Evolutionary conservation across 2,888 invertebrate species (phyloP).

Genomic region (Lithosia quadra): DNA sequence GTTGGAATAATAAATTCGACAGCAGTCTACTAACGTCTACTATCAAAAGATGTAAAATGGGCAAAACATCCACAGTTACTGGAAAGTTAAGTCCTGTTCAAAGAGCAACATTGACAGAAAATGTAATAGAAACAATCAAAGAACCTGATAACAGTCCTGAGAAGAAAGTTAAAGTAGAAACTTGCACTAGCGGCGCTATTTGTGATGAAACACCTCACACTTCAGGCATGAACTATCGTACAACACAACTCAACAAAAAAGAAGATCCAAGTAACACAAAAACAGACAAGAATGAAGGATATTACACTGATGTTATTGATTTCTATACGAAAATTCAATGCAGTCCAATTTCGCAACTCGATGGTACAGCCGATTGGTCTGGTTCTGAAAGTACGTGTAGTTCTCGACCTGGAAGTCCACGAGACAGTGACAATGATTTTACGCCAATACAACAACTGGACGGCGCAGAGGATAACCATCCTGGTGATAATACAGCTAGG

Average conservation of each 20-base stretch:
- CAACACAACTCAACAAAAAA: slow-evolving; percentile 77
- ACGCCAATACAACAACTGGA: slow-evolving; percentile 89
- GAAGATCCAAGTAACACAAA: slow-evolving; percentile 71
- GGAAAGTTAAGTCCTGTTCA: slow-evolving; percentile 80
- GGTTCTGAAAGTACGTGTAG: slow-evolving; percentile 85
- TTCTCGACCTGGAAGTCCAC: slow-evolving; percentile 79
- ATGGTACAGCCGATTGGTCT: slow-evolving; percentile 90
- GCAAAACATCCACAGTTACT: slow-evolving; percentile 77
- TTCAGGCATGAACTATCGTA: slow-evolving; percentile 79
- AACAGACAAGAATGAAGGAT: slow-evolving; percentile 77
- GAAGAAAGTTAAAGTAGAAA: slow-evolving; percentile 74
- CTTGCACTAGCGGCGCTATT: slow-evolving; percentile 60
- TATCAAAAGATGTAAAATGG: slow-evolving; percentile 90
- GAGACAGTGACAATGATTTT: slow-evolving; percentile 73
- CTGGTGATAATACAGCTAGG: slow-evolving; percentile 70
- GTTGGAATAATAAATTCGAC: slow-evolving; percentile 91
- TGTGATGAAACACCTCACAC: slow-evolving; percentile 78
- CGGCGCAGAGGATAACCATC: slow-evolving; percentile 89
- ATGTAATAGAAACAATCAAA: slow-evolving; percentile 73
- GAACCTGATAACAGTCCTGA: slow-evolving; percentile 66
- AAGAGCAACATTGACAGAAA: slow-evolving; percentile 67
- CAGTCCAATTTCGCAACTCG: slow-evolving; percentile 89
- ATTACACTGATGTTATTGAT: slow-evolving; percentile 83
- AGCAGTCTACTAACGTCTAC: slow-evolving; percentile 86
- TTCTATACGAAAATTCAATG: slow-evolving; percentile 86